These are phyloP conservation scores for Gari tellinella DNA, from an alignment of 2,888 invertebrate species.

Conservation along the genomic window DNA sequence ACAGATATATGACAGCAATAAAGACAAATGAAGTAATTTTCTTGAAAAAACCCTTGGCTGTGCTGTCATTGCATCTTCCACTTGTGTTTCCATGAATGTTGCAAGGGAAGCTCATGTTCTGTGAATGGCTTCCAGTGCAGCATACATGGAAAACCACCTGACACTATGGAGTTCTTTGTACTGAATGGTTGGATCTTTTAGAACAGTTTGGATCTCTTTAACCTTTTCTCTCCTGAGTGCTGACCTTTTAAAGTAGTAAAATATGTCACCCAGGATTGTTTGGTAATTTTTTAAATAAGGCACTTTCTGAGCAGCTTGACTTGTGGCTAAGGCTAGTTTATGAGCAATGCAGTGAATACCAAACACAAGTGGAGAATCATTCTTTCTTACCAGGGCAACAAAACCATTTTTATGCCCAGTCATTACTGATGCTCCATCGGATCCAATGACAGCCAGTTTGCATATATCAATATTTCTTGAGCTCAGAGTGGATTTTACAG, in stretches of 20 bases:
- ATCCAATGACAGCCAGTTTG: not conserved
- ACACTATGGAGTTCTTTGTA: conserved; percentile 14
- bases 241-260: conserved; percentile 1
- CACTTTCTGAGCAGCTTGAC: conserved; percentile 2
- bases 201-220: not conserved
- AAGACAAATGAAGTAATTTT: no score
- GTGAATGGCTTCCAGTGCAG: not conserved
- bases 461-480: not conserved
- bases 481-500: not conserved
- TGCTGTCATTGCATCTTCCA: no score
- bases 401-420: conserved; percentile 13
- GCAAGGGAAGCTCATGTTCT: conserved; percentile 1
- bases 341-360: conserved; percentile 7
- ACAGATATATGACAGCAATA: no score
- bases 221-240: conserved; percentile 3
- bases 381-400: conserved; percentile 5
- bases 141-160: conserved; percentile 13
- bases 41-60: no score
- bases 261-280: not conserved
- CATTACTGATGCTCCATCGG: conserved; percentile 17
- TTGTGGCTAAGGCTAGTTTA: not conserved
- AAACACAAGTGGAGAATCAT: conserved; percentile 10
- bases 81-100: not conserved
- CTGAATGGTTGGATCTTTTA: not conserved
- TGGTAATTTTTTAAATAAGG: no score